Base-by-base conservation (phyloP, 2,888 invertebrate genomes). In the Vandiemenella viatica region DNA sequence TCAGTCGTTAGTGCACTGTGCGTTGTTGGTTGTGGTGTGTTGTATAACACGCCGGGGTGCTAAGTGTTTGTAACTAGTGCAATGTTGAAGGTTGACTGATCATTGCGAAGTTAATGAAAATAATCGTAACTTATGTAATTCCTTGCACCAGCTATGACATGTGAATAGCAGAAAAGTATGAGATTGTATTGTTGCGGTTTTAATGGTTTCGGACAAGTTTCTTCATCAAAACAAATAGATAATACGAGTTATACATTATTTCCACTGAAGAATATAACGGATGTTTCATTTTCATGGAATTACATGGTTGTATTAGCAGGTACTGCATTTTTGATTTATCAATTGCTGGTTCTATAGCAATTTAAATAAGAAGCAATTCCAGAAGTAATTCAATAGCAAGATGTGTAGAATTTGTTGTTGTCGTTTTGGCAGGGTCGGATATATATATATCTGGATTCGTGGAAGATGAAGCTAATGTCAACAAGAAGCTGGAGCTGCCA, bases 201-300 rank as follows among this genome's bases (percentile, higher is more conserved):
- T 32, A 32, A 32, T 32, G 32, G 32, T 13, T 32, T 32, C 32
- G 32, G 32, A n/a, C 32, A 32, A 32, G 32, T 32, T 4, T 32
- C 32, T n/a, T n/a, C 32, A 32, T 32, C 32, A 32, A 32, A 32
- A 32, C 32, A 32, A 32, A 32, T 32, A 4, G 32, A 32, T 32
- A 32, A 32, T 32, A 32, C 32, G n/a, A 32, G 32, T 32, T 32
- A 32, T n/a, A 32, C 32, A 32, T 32, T 32, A n/a, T 32, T 47
- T 16, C 26, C 48, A 10, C 40, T 51, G 15, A 32, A 46, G 13
- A 37, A 46, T 23, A 40, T 48, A 15, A 17, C n/a, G 18, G 43
- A 49, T 32, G 46, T 43, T 13, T 19, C 37, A 42, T 49, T 51
- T 40, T 45, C 51, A 16, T 51, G 51, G 51, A 42, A 32, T 21